phyloP scores from a whole-genome alignment of 1,140 invertebrate species.

The Pogonus chalceus region DNA sequence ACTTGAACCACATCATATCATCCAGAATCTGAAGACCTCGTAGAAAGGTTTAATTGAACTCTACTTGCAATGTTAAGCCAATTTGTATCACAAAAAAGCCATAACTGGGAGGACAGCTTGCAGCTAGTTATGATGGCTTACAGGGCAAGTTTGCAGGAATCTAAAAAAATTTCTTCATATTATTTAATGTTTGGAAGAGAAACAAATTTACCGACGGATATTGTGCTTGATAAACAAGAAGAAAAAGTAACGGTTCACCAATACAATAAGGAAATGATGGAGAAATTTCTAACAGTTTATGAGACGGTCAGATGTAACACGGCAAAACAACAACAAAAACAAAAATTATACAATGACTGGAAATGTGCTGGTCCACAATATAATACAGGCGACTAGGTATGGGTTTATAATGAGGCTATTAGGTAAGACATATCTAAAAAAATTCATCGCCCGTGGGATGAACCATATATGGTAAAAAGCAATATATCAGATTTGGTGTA shows the following conservation, averaged over 20 bases:
- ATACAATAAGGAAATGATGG: neutral
- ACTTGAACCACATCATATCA: conserved; percentile 29
- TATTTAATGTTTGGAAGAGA: neutral
- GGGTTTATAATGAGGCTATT: neutral
- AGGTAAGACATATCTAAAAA: neutral
- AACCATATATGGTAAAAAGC: neutral
- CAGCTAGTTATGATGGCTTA: neutral
- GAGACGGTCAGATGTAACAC: neutral
- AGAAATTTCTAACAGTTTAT: neutral
- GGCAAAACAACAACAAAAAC: neutral
- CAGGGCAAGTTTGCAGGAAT: neutral
- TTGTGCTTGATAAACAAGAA: neutral
- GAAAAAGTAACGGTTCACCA: neutral
- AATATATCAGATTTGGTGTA: too few species aligned
- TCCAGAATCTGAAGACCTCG: conserved; percentile 34
- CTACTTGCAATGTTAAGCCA: conserved; percentile 17
- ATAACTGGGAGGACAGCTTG: conserved; percentile 8
- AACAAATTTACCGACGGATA: neutral
- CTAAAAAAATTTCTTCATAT: neutral
- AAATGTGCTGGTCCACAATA: neutral
- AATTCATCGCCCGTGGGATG: neutral
- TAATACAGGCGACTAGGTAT: neutral
- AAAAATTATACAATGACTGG: neutral
- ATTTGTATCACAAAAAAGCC: conserved; percentile 14
- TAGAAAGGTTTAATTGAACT: conserved; percentile 29